Evolutionary conservation across 2,888 invertebrate species (phyloP).

Genomic region (Pogonocherus hispidulus): DNA sequence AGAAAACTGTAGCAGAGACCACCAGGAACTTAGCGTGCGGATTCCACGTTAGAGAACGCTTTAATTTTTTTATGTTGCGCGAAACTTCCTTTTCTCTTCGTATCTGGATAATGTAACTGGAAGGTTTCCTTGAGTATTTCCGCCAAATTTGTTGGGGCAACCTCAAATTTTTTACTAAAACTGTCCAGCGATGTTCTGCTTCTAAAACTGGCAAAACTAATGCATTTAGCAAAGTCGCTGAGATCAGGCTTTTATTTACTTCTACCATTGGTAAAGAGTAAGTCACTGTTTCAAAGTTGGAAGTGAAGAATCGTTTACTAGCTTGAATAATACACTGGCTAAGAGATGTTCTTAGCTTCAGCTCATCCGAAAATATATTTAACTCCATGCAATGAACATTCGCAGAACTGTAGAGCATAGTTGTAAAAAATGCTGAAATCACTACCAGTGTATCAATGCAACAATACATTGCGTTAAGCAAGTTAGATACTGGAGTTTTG

Average conservation of each 20-base stretch:
- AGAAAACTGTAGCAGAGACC: slow-evolving; percentile 49
- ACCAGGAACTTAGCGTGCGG: slow-evolving; percentile 53
- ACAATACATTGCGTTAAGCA: neutral
- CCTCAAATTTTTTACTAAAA: slow-evolving; percentile 36
- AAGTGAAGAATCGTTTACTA: slow-evolving; percentile 34
- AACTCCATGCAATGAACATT: neutral
- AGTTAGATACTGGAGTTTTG: neutral
- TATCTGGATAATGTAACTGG: slow-evolving; percentile 49
- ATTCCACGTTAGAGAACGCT: slow-evolving; percentile 40
- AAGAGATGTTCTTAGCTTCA: slow-evolving; percentile 34
- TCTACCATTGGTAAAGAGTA: slow-evolving; percentile 33
- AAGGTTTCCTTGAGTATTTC: slow-evolving; percentile 11
- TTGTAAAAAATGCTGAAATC: too few species aligned
- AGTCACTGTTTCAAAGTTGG: slow-evolving; percentile 35
- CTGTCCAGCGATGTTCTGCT: slow-evolving; percentile 24
- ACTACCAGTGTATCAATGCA: too few species aligned
- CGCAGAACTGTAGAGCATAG: neutral
- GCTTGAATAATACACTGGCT: slow-evolving; percentile 41
- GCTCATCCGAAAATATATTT: slow-evolving; percentile 3
- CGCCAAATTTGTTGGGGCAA: neutral
- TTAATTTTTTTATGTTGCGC: slow-evolving; percentile 33
- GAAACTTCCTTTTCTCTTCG: slow-evolving; percentile 41
- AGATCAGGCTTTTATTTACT: slow-evolving; percentile 1
- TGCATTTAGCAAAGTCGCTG: slow-evolving; percentile 33
- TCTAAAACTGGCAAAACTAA: slow-evolving; percentile 31